phyloP scores from a whole-genome alignment of 2,888 invertebrate species.

The Oxytorus armatus region DNA sequence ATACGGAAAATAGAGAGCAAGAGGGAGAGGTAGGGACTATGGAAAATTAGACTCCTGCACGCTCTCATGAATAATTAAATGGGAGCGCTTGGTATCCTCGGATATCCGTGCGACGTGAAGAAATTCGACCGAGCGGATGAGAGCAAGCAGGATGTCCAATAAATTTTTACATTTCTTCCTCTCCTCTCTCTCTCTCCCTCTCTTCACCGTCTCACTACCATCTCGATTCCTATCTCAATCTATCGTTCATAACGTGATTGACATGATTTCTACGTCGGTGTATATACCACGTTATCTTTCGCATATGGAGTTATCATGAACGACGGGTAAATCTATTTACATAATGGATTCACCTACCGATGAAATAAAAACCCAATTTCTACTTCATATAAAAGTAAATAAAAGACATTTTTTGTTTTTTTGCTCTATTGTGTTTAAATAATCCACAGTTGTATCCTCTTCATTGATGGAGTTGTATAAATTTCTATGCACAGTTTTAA shows the following conservation, averaged over 20 bases:
- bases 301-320: neutral
- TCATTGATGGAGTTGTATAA: no score
- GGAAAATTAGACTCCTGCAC: slow-evolving; percentile 62
- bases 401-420: no score
- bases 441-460: no score
- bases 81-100: slow-evolving; percentile 47
- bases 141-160: slow-evolving; percentile 49
- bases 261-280: neutral
- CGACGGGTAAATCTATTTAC: neutral
- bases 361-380: no score
- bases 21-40: slow-evolving; percentile 40
- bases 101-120: slow-evolving; percentile 36
- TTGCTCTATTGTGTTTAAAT: no score
- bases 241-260: slow-evolving; percentile 24
- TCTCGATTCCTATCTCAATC: slow-evolving; percentile 30
- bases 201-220: slow-evolving; percentile 4
- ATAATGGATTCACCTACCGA: neutral
- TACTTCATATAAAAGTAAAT: no score
- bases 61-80: slow-evolving; percentile 69
- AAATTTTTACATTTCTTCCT: slow-evolving; percentile 29
- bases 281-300: slow-evolving; percentile 8
- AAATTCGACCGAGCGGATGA: slow-evolving; percentile 35
- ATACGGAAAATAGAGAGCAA: slow-evolving; percentile 40
- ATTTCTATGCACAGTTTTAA: no score
- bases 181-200: slow-evolving; percentile 18